These are phyloP conservation scores for Lytechinus variegatus DNA, from an alignment of 35 echinoderm and acorn worm genomes.

Conservation along the genomic window DNA sequence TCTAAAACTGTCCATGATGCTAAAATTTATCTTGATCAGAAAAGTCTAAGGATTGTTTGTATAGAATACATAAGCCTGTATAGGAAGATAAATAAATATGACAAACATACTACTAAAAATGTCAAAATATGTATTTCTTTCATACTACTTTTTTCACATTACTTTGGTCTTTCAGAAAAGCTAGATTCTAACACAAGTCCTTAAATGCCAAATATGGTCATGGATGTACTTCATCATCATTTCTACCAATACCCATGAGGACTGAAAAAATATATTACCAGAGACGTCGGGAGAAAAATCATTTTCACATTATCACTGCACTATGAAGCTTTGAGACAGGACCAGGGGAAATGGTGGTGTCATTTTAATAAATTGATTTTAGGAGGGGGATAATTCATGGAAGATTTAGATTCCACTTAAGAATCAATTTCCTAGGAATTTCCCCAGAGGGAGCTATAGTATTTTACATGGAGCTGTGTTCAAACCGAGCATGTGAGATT, in stretches of 20 bases:
- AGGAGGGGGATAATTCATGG: not conserved
- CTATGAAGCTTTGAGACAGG: not conserved
- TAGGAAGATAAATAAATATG: too few relatives aligned
- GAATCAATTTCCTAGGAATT: not conserved
- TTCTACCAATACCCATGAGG: not conserved
- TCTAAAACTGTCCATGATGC: too few relatives aligned
- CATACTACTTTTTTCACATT: too few relatives aligned
- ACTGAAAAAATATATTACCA: not conserved
- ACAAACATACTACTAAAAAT: too few relatives aligned
- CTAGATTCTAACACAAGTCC: not conserved
- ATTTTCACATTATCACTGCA: not conserved
- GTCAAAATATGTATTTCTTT: too few relatives aligned
- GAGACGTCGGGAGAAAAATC: not conserved
- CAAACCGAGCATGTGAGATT: not conserved
- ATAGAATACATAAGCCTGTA: too few relatives aligned
- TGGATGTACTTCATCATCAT: not conserved
- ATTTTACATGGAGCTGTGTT: not conserved
- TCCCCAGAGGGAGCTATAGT: not conserved
- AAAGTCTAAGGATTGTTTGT: too few relatives aligned
- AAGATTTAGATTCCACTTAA: not conserved
- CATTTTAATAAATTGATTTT: slow-evolving; percentile 8
- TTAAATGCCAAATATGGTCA: not conserved
- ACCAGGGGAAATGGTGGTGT: not conserved
- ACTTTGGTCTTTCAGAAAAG: not conserved
- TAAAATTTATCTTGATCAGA: too few relatives aligned